Evolutionary conservation across 1,140 invertebrate genomes (phyloP).

Genomic region (Meloidogyne hapla): DNA sequence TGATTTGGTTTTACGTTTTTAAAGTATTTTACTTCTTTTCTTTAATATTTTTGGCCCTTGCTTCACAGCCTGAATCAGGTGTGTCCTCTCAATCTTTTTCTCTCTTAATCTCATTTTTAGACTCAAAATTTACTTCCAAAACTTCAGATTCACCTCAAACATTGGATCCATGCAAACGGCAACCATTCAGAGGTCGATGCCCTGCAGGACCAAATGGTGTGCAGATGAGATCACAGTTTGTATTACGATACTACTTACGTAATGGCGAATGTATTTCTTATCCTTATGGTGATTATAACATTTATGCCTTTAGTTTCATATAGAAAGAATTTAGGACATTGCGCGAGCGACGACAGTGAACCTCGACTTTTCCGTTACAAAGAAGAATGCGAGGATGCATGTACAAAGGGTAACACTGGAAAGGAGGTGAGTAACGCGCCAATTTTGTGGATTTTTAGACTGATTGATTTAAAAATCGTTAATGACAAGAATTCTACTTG

Average conservation of each 20-base stretch:
- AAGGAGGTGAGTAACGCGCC: constrained; percentile 13
- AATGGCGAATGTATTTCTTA: constrained; percentile 63
- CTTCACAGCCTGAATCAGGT: background rate
- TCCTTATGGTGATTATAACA: constrained; percentile 52
- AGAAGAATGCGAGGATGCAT: constrained; percentile 63
- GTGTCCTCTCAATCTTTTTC: background rate
- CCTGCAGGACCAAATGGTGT: constrained; percentile 44
- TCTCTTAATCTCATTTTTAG: background rate
- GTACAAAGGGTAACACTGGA: constrained; percentile 28
- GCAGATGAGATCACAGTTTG: constrained; percentile 61
- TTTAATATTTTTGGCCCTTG: background rate
- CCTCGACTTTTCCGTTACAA: constrained; percentile 63
- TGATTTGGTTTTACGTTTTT: background rate
- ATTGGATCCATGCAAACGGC: constrained; percentile 63
- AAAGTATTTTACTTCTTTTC: background rate
- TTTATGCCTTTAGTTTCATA: background rate
- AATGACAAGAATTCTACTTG: too few species aligned
- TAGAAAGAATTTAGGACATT: constrained; percentile 51
- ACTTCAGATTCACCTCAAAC: constrained; percentile 7
- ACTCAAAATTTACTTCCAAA: too few species aligned
- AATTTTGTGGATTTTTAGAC: too few species aligned
- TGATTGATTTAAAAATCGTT: too few species aligned
- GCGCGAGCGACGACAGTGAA: constrained; percentile 57
- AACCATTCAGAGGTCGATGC: constrained; percentile 61
- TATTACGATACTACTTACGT: constrained; percentile 59